Percentiles rank a stretch among this genome's conserved stretches.
phyloP scores from a whole-genome alignment of 2,797 vertebrate species.

The Ataeniobius toweri region DNA sequence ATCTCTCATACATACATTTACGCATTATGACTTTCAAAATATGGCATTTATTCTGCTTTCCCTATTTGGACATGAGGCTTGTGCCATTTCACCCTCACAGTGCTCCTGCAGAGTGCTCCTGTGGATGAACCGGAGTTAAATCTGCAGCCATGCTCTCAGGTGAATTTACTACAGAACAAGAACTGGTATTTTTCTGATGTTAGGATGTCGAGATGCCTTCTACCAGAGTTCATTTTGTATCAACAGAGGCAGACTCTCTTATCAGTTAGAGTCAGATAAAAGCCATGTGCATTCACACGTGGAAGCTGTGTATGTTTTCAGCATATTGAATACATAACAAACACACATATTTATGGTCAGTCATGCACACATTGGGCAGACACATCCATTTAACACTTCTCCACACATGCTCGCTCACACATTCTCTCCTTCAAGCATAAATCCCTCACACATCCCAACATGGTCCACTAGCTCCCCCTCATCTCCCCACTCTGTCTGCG shows the following conservation, averaged over 20 bases:
- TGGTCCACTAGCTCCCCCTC: slow-evolving; percentile 58
- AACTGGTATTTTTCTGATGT: slow-evolving; percentile 5
- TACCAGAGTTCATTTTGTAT: slow-evolving; percentile 12
- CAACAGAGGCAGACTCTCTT: slow-evolving; percentile 13
- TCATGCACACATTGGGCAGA: slow-evolving; percentile 37
- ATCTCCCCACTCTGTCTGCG: slow-evolving; percentile 28
- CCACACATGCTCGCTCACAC: slow-evolving; percentile 49
- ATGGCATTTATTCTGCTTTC: background rate
- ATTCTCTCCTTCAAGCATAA: slow-evolving; percentile 61
- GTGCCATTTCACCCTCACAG: background rate
- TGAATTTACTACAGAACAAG: background rate
- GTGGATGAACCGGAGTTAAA: background rate
- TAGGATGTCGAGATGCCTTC: slow-evolving; percentile 21
- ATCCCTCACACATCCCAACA: slow-evolving; percentile 70
- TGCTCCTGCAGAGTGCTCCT: background rate
- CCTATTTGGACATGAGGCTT: background rate
- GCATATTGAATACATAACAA: slow-evolving; percentile 29
- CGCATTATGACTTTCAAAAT: slow-evolving; percentile 10
- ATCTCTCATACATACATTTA: slow-evolving; percentile 4
- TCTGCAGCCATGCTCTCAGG: background rate
- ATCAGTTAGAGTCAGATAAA: slow-evolving; percentile 11
- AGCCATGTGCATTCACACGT: slow-evolving; percentile 8
- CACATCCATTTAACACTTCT: slow-evolving; percentile 43
- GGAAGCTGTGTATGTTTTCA: slow-evolving; percentile 18
- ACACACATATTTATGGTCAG: slow-evolving; percentile 28